Evolutionary conservation across 2,797 vertebrate species (phyloP).

Genomic region (Sebastes alutus): DNA sequence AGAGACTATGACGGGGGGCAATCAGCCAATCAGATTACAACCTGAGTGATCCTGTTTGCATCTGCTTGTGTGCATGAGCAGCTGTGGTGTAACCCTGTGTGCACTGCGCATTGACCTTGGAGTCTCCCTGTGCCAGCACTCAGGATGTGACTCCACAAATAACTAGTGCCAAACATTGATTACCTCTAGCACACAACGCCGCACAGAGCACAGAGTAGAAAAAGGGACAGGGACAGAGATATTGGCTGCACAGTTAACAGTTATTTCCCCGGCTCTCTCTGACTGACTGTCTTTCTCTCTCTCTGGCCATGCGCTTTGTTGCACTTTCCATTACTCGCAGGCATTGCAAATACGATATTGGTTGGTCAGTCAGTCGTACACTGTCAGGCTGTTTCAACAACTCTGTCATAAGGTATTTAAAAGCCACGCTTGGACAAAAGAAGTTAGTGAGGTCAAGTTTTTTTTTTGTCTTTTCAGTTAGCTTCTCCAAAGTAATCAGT

Average conservation of each 20-base stretch:
- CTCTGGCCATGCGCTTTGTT: conserved; percentile 53
- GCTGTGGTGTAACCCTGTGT: conserved; percentile 49
- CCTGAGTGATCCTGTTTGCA: conserved; percentile 29
- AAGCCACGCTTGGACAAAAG: conserved; percentile 14
- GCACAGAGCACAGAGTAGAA: conserved; percentile 56
- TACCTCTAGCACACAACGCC: conserved; percentile 68
- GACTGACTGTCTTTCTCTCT: conserved; percentile 37
- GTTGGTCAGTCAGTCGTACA: conserved; percentile 39
- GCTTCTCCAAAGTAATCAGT: not conserved
- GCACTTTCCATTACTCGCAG: conserved; percentile 77
- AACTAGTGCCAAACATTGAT: conserved; percentile 78
- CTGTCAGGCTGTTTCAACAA: conserved; percentile 40
- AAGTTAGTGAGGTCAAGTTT: not conserved
- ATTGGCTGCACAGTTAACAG: conserved; percentile 67
- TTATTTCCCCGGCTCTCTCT: conserved; percentile 57
- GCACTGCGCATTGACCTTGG: conserved; percentile 73
- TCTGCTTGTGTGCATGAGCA: conserved; percentile 39
- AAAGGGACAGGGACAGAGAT: conserved; percentile 57
- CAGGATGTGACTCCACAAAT: conserved; percentile 78
- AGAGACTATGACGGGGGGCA: not conserved
- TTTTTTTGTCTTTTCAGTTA: not conserved
- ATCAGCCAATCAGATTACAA: conserved; percentile 44
- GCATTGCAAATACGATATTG: conserved; percentile 66
- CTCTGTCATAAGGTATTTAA: conserved; percentile 53
- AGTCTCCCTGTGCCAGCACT: conserved; percentile 65